Base-by-base conservation (phyloP, 2,113 vertebrate species). In the Clarias magur region DNA sequence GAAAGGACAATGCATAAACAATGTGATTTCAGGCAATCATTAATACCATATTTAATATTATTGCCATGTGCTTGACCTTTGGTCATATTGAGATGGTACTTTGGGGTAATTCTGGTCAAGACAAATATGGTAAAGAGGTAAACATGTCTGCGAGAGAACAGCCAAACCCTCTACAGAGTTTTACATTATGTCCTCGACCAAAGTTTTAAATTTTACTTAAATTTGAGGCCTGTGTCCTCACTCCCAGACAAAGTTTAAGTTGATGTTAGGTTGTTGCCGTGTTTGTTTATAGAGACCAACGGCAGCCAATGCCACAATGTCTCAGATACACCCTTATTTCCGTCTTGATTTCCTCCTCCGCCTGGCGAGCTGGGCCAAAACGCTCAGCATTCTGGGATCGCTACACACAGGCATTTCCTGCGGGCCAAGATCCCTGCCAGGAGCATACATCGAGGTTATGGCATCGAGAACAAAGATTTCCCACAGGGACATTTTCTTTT, bases 261-360 rank as follows among this genome's bases (percentile, higher is more conserved):
- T 88, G 67, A 82, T 65, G 83, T 85, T 85, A 60, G 86, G 86
- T 63, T 81, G 73, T 62, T 80, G 70, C 68, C 30, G 78, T 34
- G 17, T 88, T 68, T 84, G 89, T 89, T 91, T 92, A 82, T 68
- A 82, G 80, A 86, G 84, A 67, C 54, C 78, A 63, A 42, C 21
- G 3, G 21, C 8, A 89, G 93, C 95, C 94, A 94, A 93, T 92
- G 90, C 95, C 94, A 91, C 94, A 95, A 89, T 78, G 82, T 86
- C 89, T 91, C 89, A 88, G 89, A 91, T 92, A 78, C 65, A 21
- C 76, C 88, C 88, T 88, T 84, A 65, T 85, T 92, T 94, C 93
- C 91, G 79, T 89, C 87, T 86, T 70, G 38, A 88, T 90, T 88
- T 90, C 92, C 89, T 92, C 93, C 93, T 91, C 92, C 90, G 80